Evolutionary conservation across 2,888 invertebrate species (phyloP).

Genomic region (Ichneumon xanthorius): DNA sequence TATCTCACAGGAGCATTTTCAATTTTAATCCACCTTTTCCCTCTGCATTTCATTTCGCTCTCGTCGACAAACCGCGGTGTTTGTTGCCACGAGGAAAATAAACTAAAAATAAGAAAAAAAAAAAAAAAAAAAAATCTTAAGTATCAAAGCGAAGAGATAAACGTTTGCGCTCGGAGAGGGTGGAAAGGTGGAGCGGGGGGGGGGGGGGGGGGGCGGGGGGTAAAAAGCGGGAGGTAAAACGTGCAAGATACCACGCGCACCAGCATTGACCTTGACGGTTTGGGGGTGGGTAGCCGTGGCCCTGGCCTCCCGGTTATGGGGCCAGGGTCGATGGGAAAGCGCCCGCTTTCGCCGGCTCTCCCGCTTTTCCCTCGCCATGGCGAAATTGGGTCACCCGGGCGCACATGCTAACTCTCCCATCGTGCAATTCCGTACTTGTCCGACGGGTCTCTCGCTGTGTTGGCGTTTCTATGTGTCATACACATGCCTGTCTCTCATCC

Average conservation of each 20-base stretch:
- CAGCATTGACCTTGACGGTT: slow-evolving; percentile 68
- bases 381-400: slow-evolving; percentile 74
- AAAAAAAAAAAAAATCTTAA: neutral
- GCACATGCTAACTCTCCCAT: slow-evolving; percentile 67
- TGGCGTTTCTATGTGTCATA: slow-evolving; percentile 9
- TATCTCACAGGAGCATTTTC: neutral
- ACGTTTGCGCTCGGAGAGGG: slow-evolving; percentile 10
- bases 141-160: neutral
- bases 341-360: slow-evolving; percentile 55
- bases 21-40: neutral
- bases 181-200: neutral
- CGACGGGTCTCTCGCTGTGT: slow-evolving; percentile 3
- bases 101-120: neutral
- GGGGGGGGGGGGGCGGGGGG: neutral
- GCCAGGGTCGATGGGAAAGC: slow-evolving; percentile 71
- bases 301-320: slow-evolving; percentile 69
- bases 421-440: slow-evolving; percentile 54
- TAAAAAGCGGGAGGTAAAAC: slow-evolving; percentile 37
- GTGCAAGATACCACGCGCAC: slow-evolving; percentile 61
- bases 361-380: slow-evolving; percentile 34
- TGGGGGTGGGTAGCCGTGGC: slow-evolving; percentile 53
- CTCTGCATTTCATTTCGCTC: neutral
- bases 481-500: slow-evolving; percentile 44
- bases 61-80: neutral
- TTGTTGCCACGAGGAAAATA: neutral